These are phyloP conservation scores for Glaucopsyche alexis DNA, from an alignment of 2,888 invertebrate species.

Conservation along the genomic window DNA sequence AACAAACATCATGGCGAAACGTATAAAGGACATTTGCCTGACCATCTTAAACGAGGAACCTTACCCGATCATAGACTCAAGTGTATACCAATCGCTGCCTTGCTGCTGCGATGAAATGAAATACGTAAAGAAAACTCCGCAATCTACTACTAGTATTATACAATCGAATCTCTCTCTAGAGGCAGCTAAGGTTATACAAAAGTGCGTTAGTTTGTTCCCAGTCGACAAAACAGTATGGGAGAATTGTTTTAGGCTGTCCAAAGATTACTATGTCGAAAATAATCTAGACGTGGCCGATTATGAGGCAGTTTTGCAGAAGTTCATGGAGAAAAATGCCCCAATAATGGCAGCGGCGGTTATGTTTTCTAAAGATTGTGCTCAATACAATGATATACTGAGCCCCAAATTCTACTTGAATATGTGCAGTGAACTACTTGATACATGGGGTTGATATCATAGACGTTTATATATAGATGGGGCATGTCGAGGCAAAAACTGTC, in stretches of 20 bases:
- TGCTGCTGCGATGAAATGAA: slow-evolving; percentile 66
- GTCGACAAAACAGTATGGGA: slow-evolving; percentile 66
- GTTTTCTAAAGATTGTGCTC: slow-evolving; percentile 69
- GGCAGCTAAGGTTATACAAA: slow-evolving; percentile 64
- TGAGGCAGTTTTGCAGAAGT: slow-evolving; percentile 77
- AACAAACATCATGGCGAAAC: slow-evolving; percentile 60
- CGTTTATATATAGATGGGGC: too few relatives aligned
- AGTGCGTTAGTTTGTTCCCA: slow-evolving; percentile 66
- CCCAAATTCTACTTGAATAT: slow-evolving; percentile 72
- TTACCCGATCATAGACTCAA: slow-evolving; percentile 54
- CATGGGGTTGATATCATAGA: slow-evolving; percentile 61
- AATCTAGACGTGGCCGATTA: slow-evolving; percentile 67
- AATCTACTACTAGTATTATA: slow-evolving; percentile 38
- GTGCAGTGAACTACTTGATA: slow-evolving; percentile 70
- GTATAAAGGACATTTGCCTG: slow-evolving; percentile 67
- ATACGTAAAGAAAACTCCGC: slow-evolving; percentile 47
- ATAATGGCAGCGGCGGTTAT: slow-evolving; percentile 72
- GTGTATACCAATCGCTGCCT: slow-evolving; percentile 53
- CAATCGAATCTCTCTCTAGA: slow-evolving; percentile 52
- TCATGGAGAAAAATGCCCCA: slow-evolving; percentile 71
- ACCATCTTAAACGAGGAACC: slow-evolving; percentile 63
- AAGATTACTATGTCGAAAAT: slow-evolving; percentile 66
- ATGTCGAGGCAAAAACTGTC: too few relatives aligned
- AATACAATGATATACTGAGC: slow-evolving; percentile 68
- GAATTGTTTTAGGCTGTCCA: slow-evolving; percentile 62